Evolutionary conservation across 2,888 invertebrate species (phyloP), one percentile per base, ranked within the genome.

Genomic region (Malthinus seriepunctatus): DNA sequence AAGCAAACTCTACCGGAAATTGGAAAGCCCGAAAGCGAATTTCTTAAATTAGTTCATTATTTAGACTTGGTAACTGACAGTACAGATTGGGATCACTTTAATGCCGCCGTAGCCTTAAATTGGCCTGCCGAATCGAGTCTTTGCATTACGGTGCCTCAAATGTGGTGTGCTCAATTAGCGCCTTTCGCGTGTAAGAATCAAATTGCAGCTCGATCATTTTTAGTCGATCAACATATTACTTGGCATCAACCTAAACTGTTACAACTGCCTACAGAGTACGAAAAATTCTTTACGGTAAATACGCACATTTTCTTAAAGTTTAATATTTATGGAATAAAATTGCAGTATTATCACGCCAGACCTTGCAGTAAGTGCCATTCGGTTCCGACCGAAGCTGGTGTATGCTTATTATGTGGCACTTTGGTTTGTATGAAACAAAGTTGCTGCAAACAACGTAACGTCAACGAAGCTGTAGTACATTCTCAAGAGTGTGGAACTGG

Each of bases 401-500:
- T 97, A 66, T 97, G 97, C 78, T 85, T 97, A 69, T 81, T 96
- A 59, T 97, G 97, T 80, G 96, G 95, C 64, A 90, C 91, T 51
- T 89, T 96, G 68, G 91, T 97, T 51, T 97, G 97, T 78, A 85
- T 96, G 71, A 92, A 91, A 80, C 92, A 93, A 78, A 86, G 85
- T 68, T 95, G 95, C 80, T 95, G 94, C 78, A 88, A 91, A 59
- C 88, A 59, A 10, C 87, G 88, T 69, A 89, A 90, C 69, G 86
- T 91, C 62, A 91, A 88, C 72, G 95, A 96, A 81, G 94, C 93
- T 62, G 93, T 94, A 48, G 79, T 95, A 87, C 97, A 97, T 83
- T 91, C 96, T 51, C 85, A 91, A 67, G 90, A 92, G 71, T 98
- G 98, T 79, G 97, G 97, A 52, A 95, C 94, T 58, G 97, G 97